A percentile compares a stretch with the other conserved stretches of the same genome.
Conservation (phyloP, 2,113 vertebrate genomes). For the Hemichromis elongatus region DNA sequence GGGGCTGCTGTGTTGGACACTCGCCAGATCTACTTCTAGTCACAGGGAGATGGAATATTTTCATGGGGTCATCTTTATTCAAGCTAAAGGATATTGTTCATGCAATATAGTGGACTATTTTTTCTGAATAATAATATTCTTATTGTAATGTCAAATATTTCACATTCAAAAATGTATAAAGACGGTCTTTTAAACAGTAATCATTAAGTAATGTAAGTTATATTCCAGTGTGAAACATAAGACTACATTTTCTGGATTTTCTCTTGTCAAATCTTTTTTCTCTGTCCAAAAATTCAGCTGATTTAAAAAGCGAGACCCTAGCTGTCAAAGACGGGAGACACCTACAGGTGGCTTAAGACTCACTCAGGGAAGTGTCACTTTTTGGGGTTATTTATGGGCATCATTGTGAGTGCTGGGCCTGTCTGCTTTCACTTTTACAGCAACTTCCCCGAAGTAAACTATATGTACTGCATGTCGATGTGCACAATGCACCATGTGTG, state of each 20-base stretch:
- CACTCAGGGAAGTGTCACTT: constrained; percentile 27
- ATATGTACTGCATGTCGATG: constrained; percentile 3
- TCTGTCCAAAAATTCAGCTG: constrained; percentile 17
- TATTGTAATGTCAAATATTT: neutral
- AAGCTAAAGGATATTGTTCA: neutral
- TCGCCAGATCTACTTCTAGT: constrained; percentile 26
- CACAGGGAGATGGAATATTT: neutral
- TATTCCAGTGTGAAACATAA: neutral
- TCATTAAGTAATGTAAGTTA: neutral
- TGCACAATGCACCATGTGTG: neutral
- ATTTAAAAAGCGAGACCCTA: constrained; percentile 1
- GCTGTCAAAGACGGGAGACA: constrained; percentile 34
- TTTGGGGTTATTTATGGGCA: constrained; percentile 1
- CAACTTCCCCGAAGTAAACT: neutral
- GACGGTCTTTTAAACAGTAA: neutral
- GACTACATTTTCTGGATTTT: neutral
- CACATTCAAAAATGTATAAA: neutral
- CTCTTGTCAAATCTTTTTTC: neutral
- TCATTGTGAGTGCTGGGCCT: neutral
- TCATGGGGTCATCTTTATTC: neutral
- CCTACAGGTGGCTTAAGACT: constrained; percentile 40
- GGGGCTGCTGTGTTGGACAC: constrained; percentile 24
- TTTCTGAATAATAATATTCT: neutral
- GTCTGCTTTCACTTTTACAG: neutral
- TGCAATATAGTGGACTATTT: neutral